Conservation (phyloP, 2,797 vertebrate genomes). For the Podargus strigoides region DNA sequence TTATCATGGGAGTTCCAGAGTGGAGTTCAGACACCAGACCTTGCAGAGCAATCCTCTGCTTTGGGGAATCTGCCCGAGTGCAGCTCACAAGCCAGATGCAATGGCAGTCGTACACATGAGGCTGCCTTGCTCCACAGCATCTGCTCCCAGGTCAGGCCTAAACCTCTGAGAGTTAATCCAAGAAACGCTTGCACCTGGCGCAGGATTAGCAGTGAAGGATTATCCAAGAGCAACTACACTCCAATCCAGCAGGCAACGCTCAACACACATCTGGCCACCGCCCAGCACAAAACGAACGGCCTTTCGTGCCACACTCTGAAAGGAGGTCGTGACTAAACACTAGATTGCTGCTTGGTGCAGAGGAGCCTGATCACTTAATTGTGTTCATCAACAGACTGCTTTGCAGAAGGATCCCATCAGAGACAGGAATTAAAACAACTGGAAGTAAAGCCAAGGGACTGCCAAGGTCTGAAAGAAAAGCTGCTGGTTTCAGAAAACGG, state of each 20-base stretch:
- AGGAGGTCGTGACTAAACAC: background rate
- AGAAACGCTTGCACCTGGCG: background rate
- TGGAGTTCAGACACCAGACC: background rate
- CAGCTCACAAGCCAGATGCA: background rate
- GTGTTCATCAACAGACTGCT: background rate
- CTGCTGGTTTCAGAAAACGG: background rate
- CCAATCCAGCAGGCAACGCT: background rate
- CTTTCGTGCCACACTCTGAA: rapidly evolving
- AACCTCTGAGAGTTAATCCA: background rate
- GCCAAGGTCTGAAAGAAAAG: background rate
- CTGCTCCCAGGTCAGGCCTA: background rate
- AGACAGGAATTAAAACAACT: background rate
- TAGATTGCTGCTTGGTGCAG: background rate
- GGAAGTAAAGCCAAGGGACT: background rate
- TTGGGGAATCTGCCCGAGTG: background rate
- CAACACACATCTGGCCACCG: background rate
- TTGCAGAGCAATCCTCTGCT: background rate
- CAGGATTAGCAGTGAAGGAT: background rate
- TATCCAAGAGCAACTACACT: background rate
- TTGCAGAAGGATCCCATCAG: background rate
- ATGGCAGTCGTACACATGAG: rapidly evolving
- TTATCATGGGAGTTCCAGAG: background rate
- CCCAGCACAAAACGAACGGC: background rate
- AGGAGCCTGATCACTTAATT: background rate
- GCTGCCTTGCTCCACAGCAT: background rate